Evolutionary conservation across 2,113 vertebrate species (phyloP).

Genomic region (Zingel zingel): DNA sequence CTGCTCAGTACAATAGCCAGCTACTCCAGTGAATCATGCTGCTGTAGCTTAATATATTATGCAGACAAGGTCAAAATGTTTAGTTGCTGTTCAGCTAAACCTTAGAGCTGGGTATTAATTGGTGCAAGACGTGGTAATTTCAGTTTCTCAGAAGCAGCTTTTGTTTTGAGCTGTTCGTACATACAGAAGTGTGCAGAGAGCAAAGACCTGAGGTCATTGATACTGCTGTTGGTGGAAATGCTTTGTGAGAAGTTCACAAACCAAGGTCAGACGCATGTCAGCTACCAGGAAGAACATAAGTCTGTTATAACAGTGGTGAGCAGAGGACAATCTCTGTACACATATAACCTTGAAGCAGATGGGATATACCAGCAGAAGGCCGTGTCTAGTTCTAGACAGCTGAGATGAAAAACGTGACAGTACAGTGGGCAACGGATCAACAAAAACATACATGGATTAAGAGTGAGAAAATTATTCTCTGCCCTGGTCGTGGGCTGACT

Average conservation of each 20-base stretch:
- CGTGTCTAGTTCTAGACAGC: neutral
- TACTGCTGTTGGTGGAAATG: neutral
- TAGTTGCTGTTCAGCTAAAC: neutral
- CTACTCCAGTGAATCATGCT: neutral
- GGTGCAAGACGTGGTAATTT: neutral
- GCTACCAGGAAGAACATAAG: neutral
- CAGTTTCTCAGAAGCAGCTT: neutral
- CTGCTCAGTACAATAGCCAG: neutral
- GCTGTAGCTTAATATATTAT: neutral
- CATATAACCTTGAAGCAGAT: neutral
- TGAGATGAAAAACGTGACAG: neutral
- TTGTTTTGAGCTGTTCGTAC: neutral
- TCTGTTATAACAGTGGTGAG: neutral
- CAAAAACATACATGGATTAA: too few relatives aligned
- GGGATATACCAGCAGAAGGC: neutral
- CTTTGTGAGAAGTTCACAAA: neutral
- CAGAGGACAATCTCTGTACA: neutral
- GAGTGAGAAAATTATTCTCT: neutral
- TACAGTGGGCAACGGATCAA: neutral
- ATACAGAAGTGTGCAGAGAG: neutral
- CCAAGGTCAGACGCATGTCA: neutral
- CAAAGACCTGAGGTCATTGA: neutral
- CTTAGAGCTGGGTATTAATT: neutral
- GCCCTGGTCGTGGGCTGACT: neutral
- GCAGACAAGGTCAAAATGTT: neutral